phyloP scores from a whole-genome alignment of 2,888 invertebrate species.

The Latrodectus hesperus region DNA sequence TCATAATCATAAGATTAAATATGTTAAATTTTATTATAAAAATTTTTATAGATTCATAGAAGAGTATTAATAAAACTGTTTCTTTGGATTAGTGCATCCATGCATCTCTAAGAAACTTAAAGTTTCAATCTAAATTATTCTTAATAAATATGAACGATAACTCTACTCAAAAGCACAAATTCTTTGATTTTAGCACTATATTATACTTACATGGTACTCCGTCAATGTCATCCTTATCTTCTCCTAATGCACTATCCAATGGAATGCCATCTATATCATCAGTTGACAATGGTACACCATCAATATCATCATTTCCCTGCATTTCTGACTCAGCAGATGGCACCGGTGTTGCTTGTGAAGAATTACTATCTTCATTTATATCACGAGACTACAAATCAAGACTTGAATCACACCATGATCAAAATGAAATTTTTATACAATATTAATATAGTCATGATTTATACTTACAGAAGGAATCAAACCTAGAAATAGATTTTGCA shows the following conservation, averaged over 20 bases:
- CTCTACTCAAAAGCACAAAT: too few relatives aligned
- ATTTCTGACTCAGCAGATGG: constrained; percentile 36
- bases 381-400: constrained; percentile 31
- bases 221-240: constrained; percentile 83
- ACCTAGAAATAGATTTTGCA: constrained; percentile 94
- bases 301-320: constrained; percentile 72
- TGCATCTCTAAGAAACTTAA: too few relatives aligned
- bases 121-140: too few relatives aligned
- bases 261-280: constrained; percentile 74
- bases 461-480: constrained; percentile 74
- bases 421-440: background rate
- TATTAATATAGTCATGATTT: background rate
- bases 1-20: too few relatives aligned
- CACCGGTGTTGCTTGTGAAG: constrained; percentile 37
- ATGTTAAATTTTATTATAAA: too few relatives aligned
- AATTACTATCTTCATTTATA: constrained; percentile 52
- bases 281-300: constrained; percentile 78
- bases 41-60: too few relatives aligned
- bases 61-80: too few relatives aligned
- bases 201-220: constrained; percentile 81
- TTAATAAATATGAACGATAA: too few relatives aligned
- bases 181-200: too few relatives aligned
- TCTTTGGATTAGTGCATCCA: too few relatives aligned
- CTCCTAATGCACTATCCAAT: constrained; percentile 79
- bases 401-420: background rate